Conservation (phyloP, 2,888 invertebrate genomes). For the Sceliomorpha sp. region DNA sequence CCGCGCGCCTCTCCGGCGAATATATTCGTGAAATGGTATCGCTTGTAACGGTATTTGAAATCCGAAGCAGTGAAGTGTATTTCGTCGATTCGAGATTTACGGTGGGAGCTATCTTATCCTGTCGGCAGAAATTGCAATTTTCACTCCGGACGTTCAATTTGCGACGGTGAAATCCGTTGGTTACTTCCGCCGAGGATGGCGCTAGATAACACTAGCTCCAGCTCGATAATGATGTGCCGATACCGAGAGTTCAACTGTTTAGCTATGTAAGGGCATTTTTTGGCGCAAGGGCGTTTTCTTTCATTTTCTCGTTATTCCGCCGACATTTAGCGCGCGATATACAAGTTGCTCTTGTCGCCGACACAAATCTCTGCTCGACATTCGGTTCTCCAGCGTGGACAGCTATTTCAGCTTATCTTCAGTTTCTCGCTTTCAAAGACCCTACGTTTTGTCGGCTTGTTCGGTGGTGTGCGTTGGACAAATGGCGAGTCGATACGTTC, state of each 20-base stretch:
- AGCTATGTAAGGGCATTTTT: slow-evolving; percentile 9
- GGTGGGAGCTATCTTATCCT: slow-evolving; percentile 42
- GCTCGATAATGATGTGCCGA: slow-evolving; percentile 50
- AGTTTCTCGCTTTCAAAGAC: too few relatives aligned
- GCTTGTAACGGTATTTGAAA: slow-evolving; percentile 25
- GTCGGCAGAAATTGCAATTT: slow-evolving; percentile 49
- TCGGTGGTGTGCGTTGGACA: not conserved
- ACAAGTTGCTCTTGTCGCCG: too few relatives aligned
- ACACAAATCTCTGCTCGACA: too few relatives aligned
- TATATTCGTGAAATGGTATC: slow-evolving; percentile 22
- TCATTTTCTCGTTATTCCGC: too few relatives aligned
- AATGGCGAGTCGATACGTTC: slow-evolving; percentile 41
- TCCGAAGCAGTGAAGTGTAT: slow-evolving; percentile 11
- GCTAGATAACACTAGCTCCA: slow-evolving; percentile 35
- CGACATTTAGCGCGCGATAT: too few relatives aligned
- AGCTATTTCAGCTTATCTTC: too few relatives aligned
- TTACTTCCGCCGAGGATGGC: slow-evolving; percentile 28
- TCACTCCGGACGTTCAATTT: slow-evolving; percentile 46
- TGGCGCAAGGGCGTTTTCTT: too few relatives aligned
- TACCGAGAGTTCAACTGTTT: slow-evolving; percentile 28
- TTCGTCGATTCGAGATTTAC: slow-evolving; percentile 37
- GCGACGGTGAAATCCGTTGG: slow-evolving; percentile 44
- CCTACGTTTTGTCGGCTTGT: too few relatives aligned
- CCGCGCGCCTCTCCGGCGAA: slow-evolving; percentile 1
- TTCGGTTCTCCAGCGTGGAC: too few relatives aligned